Conservation (phyloP, 2,113 vertebrate genomes). For the Carassius auratus region DNA sequence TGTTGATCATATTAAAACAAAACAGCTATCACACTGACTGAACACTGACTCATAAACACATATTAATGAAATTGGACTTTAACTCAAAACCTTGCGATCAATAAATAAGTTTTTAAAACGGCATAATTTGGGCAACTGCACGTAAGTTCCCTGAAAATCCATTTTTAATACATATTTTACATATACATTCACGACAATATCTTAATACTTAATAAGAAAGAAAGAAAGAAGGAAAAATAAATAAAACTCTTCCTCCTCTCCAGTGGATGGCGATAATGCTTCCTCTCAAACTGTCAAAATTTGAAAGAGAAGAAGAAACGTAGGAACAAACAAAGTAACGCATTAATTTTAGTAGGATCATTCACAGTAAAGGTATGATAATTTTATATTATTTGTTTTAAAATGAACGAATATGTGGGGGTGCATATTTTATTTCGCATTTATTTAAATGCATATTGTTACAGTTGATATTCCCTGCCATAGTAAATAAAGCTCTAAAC, state of each 20-base stretch:
- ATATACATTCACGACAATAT: too few relatives aligned
- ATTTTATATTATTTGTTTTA: background rate
- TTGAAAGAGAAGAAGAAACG: background rate
- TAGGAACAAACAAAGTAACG: background rate
- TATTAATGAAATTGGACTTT: background rate
- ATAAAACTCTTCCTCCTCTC: background rate
- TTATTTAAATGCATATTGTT: background rate
- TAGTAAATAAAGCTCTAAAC: background rate
- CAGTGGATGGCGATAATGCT: background rate
- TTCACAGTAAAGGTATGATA: background rate
- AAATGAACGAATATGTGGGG: background rate
- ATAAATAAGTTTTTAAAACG: background rate
- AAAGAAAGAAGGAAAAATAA: too few relatives aligned
- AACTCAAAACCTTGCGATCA: background rate
- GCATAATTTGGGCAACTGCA: background rate
- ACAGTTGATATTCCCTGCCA: background rate
- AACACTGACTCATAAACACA: background rate
- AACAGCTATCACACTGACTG: background rate
- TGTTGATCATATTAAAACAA: background rate
- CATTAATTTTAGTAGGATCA: background rate
- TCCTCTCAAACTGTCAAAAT: too few relatives aligned
- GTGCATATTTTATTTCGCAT: fast-evolving
- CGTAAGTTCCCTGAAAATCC: background rate
- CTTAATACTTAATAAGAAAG: too few relatives aligned
- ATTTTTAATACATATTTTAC: too few relatives aligned